Evolutionary conservation across 1,140 invertebrate genomes (phyloP).

Genomic region (Bombus turneri): DNA sequence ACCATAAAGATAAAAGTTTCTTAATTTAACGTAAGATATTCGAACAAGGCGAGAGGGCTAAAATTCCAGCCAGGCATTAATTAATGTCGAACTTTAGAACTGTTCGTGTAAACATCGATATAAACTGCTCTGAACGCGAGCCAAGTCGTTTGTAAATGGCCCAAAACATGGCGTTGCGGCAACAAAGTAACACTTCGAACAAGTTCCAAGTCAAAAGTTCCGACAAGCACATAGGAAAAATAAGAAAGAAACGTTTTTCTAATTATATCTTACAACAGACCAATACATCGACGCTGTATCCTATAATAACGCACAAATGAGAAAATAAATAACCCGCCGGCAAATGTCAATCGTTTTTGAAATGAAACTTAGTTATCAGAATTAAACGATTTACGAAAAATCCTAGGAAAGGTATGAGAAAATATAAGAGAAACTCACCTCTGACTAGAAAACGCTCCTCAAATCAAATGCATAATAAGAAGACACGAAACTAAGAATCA

Average conservation of each 20-base stretch:
- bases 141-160: not conserved
- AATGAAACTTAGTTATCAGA: not conserved
- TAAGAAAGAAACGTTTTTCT: not conserved
- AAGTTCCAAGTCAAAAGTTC: not conserved
- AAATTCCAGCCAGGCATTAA: not conserved
- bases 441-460: not conserved
- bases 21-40: not conserved
- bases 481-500: not conserved
- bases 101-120: not conserved
- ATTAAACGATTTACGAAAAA: not conserved
- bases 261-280: not conserved
- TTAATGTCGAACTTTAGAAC: not conserved
- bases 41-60: no score
- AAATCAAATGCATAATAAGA: conserved; percentile 23
- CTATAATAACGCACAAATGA: not conserved
- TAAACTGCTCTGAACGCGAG: not conserved
- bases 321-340: not conserved
- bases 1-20: not conserved
- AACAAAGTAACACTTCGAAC: conserved; percentile 10
- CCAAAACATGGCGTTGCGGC: not conserved
- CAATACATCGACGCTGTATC: not conserved
- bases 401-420: not conserved
- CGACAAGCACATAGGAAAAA: not conserved
- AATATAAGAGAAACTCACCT: conserved; percentile 1
- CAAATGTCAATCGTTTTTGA: not conserved